phyloP scores from a whole-genome alignment of 1,140 invertebrate genomes.

The Micrasema minimum region DNA sequence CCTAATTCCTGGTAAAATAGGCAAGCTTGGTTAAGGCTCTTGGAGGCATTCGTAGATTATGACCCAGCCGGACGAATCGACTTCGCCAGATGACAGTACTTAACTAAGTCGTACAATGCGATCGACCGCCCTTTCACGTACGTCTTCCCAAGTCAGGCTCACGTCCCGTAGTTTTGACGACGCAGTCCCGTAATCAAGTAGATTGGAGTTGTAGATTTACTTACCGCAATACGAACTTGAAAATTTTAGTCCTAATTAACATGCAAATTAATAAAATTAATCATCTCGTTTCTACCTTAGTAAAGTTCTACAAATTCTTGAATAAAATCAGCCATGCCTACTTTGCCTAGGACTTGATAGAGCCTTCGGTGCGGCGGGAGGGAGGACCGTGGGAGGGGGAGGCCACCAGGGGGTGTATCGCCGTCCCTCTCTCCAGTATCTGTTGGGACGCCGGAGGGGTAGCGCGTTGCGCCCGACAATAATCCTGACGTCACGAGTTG shows the following conservation, averaged over 20 bases:
- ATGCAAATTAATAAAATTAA: constrained; percentile 14
- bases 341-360: background rate
- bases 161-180: no score
- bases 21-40: no score
- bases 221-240: no score
- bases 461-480: constrained; percentile 23
- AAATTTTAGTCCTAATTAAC: constrained; percentile 20
- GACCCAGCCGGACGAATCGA: no score
- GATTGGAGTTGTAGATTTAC: no score
- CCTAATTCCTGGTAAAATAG: no score
- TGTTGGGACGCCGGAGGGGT: constrained; percentile 26
- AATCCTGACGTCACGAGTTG: background rate
- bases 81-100: no score
- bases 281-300: background rate
- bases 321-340: constrained; percentile 23
- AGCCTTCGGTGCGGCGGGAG: background rate
- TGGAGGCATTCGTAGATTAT: no score
- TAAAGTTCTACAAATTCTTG: background rate
- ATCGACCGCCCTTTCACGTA: no score
- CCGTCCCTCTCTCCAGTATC: constrained; percentile 40
- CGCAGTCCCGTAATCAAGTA: no score
- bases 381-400: constrained; percentile 1
- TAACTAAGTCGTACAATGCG: no score
- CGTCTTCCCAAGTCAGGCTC: no score
- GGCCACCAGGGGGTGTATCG: background rate